Base-by-base conservation (phyloP, 2,797 vertebrate genomes). In the Chelonia mydas region DNA sequence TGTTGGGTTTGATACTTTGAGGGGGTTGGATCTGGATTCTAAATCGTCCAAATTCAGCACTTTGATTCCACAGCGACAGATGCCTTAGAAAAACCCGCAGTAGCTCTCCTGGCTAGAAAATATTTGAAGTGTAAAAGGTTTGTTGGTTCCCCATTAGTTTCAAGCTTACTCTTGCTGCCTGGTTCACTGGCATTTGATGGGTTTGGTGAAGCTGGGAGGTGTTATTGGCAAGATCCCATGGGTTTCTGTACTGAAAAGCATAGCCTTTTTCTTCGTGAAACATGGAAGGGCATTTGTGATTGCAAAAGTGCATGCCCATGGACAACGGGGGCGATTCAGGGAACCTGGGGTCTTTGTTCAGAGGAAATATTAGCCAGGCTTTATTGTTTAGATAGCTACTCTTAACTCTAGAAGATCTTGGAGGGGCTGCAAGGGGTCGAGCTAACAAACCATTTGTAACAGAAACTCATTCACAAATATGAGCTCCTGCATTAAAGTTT, bases 281-380 rank as follows among this genome's bases (percentile, higher is more conserved):
- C 76, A 17, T 5, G 9, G 12, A 59, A 92, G 10, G 59, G 72
- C 0, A 1, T 1, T 49, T 7, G 12, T 78, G 59, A 33, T 41
- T 37, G 7, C 16, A 82, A 54, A 57, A 55, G 47, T 0, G 1
- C 31, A 55, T 0, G 0, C 1, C 1, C 21, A 49, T 92, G 25
- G 37, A 5, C 25, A 82, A 84, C n/a, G 1, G 89, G 54, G 68
- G 86, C 74, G 51, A 80, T 41, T 88, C 87, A 72, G 19, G 54
- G 50, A 80, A 83, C 6, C 76, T 10, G 0, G 45, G 57, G 33
- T 47, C 54, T 68, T 78, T 21, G 31, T 78, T 74, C 59, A 0
- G 2, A 92, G 13, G 55, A 91, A 81, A 55, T 93, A 90, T 85
- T 83, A 83, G 33, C 15, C n/a, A 59, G 54, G 6, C 0, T 2